Percentiles rank a stretch among this genome's conserved stretches.
Conservation (phyloP, 2,797 vertebrate species). For the Catostomus latipinnis region DNA sequence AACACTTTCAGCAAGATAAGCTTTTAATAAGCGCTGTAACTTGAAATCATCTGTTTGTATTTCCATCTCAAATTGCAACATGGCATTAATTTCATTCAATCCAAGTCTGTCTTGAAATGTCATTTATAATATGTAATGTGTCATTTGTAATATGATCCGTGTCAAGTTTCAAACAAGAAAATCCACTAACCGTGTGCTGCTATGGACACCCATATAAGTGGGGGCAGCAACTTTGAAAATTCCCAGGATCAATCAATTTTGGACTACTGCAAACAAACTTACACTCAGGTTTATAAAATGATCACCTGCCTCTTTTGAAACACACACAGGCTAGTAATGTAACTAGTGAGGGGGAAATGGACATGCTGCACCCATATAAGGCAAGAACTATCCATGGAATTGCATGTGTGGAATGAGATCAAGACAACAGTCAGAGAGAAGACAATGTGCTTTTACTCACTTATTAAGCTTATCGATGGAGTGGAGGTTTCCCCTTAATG, state of each 20-base stretch:
- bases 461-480: no score
- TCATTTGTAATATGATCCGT: constrained; percentile 9
- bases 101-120: constrained; percentile 37
- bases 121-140: constrained; percentile 10
- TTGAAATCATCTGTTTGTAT: no score
- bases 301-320: constrained; percentile 43
- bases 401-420: constrained; percentile 32
- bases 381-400: constrained; percentile 10
- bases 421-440: constrained; percentile 45
- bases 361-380: background rate
- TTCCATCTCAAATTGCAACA: background rate
- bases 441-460: background rate
- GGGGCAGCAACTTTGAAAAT: background rate
- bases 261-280: constrained; percentile 6
- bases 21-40: no score
- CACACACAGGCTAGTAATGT: constrained; percentile 6
- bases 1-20: no score
- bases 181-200: constrained; percentile 10
- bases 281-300: constrained; percentile 29
- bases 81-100: constrained; percentile 21
- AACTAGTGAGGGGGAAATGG: background rate
- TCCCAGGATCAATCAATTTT: constrained; percentile 12
- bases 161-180: constrained; percentile 41
- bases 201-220: constrained; percentile 2
- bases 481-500: no score